These are phyloP conservation scores for Stegana nigrithorax DNA, from an alignment of 2,888 invertebrate genomes.

Conservation along the genomic window DNA sequence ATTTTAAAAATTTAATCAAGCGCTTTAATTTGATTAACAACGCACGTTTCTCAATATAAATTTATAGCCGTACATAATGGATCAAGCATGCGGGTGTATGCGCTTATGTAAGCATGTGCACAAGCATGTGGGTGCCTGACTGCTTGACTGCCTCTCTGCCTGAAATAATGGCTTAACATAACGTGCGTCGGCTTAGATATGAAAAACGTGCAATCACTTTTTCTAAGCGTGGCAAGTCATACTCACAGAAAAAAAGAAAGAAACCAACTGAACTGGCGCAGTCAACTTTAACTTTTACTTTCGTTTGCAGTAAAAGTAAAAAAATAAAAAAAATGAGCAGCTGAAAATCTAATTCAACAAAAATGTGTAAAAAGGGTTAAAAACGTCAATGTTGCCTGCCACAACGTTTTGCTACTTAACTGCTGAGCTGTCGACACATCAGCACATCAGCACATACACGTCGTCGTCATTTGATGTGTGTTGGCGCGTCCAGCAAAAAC, in stretches of 20 bases:
- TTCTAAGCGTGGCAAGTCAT: too few relatives aligned
- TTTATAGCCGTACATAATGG: constrained; percentile 56
- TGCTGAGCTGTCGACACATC: constrained; percentile 53
- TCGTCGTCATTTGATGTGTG: constrained; percentile 9
- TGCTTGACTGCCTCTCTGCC: too few relatives aligned
- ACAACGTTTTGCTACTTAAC: constrained; percentile 15
- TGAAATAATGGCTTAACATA: constrained; percentile 5
- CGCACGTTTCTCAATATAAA: constrained; percentile 60
- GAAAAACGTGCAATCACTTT: constrained; percentile 33
- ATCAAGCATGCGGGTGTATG: too few relatives aligned
- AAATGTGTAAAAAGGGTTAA: constrained; percentile 52
- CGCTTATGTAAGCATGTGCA: too few relatives aligned
- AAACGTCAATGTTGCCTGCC: constrained; percentile 6
- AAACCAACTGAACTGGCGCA: neutral
- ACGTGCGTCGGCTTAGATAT: constrained; percentile 12
- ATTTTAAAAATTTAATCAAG: constrained; percentile 58
- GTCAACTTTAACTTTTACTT: neutral
- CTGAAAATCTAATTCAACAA: neutral
- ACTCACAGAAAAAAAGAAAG: neutral
- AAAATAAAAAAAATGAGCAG: constrained; percentile 5
- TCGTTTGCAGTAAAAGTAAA: neutral
- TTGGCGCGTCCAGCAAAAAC: neutral
- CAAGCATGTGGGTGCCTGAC: too few relatives aligned
- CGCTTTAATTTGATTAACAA: constrained; percentile 61
- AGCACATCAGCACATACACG: constrained; percentile 33